phyloP scores from a whole-genome alignment of 2,797 vertebrate genomes.

The Calcarius lapponicus region DNA sequence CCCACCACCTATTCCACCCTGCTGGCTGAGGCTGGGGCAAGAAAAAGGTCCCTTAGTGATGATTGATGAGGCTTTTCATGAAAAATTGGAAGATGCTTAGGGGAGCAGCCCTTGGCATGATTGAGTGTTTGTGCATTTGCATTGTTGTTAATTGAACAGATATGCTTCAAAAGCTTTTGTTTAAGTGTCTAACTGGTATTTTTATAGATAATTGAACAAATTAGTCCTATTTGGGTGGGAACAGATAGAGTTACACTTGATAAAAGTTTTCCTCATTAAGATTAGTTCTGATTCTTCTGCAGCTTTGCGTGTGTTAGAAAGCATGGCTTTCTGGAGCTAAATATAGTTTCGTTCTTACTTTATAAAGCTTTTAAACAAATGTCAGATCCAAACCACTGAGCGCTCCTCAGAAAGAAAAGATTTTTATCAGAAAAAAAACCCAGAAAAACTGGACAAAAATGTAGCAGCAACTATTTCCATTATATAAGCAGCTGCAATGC shows the following conservation, averaged over 20 bases:
- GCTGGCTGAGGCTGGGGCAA: neutral
- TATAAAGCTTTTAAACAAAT: neutral
- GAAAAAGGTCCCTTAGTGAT: neutral
- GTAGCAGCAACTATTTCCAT: neutral
- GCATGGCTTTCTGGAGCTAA: neutral
- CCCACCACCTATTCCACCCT: neutral
- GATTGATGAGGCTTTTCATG: neutral
- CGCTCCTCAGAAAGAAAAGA: neutral
- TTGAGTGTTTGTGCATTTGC: neutral
- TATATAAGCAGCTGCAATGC: neutral
- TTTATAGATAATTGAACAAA: slow-evolving; percentile 42
- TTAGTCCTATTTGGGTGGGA: slow-evolving; percentile 20
- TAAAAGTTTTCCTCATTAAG: slow-evolving; percentile 50
- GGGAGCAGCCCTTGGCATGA: neutral
- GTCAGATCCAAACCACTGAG: neutral
- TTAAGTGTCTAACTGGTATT: slow-evolving; percentile 14
- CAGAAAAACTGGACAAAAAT: neutral
- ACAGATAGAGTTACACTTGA: slow-evolving; percentile 18
- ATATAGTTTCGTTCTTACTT: slow-evolving; percentile 17
- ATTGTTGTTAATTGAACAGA: slow-evolving; percentile 28
- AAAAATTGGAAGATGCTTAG: neutral
- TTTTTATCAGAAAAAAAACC: neutral
- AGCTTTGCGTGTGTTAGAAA: neutral
- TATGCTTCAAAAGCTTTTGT: neutral
- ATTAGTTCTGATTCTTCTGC: slow-evolving; percentile 28